phyloP scores from a whole-genome alignment of 2,888 invertebrate species.

The Cryptocephalus primarius region DNA sequence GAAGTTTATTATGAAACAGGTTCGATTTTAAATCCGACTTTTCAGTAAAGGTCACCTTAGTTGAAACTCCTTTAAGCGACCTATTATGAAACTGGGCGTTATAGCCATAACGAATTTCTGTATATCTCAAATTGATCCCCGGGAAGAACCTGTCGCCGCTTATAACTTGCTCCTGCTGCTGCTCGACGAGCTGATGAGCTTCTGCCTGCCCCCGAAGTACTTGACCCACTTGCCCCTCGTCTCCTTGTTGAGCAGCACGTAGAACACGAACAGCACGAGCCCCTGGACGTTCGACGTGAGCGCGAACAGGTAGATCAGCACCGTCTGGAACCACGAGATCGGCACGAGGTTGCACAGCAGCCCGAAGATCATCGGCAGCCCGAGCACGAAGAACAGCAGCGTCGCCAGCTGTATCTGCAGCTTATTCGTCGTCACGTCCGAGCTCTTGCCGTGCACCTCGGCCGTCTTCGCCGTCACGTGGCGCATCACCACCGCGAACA shows the following conservation, averaged over 20 bases:
- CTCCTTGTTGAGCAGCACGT: slow-evolving; percentile 48
- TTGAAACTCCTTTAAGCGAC: too few relatives aligned
- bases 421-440: slow-evolving; percentile 35
- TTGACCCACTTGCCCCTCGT: slow-evolving; percentile 43
- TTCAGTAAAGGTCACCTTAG: too few relatives aligned
- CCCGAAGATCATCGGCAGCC: slow-evolving; percentile 51
- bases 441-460: slow-evolving; percentile 24
- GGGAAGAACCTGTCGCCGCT: too few relatives aligned
- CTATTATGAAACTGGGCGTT: too few relatives aligned
- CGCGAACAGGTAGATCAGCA: slow-evolving; percentile 42
- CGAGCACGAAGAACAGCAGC: slow-evolving; percentile 48
- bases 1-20: too few relatives aligned
- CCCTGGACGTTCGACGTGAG: slow-evolving; percentile 47
- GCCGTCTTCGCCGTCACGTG: slow-evolving; percentile 34
- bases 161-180: too few relatives aligned
- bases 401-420: slow-evolving; percentile 48
- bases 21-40: too few relatives aligned
- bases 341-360: slow-evolving; percentile 36
- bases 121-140: too few relatives aligned
- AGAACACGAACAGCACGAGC: slow-evolving; percentile 50
- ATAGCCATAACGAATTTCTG: too few relatives aligned
- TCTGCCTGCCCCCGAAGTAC: slow-evolving; percentile 2
- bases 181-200: too few relatives aligned
- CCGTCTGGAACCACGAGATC: slow-evolving; percentile 18
- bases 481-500: slow-evolving; percentile 48